Conservation (phyloP, 2,797 vertebrate genomes). For the Tragelaphus oryx region DNA sequence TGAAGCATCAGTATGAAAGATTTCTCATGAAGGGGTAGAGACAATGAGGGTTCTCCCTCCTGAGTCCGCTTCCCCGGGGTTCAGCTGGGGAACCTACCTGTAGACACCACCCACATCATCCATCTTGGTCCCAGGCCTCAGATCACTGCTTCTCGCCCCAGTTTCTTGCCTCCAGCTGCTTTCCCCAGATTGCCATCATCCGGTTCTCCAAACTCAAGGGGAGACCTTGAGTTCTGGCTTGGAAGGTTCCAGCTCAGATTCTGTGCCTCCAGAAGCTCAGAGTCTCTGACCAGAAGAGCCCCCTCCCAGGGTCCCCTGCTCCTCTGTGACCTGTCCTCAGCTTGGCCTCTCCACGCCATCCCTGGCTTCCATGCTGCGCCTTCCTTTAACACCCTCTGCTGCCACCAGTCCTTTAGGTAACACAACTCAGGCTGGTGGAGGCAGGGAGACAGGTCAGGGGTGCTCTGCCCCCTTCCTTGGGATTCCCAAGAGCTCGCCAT, state of each 20-base stretch:
- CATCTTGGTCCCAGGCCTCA: neutral
- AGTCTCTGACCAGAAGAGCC: neutral
- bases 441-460: neutral
- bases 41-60: neutral
- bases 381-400: neutral
- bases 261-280: neutral
- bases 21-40: neutral
- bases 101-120: neutral
- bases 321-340: neutral
- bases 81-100: neutral
- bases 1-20: neutral
- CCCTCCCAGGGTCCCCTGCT: neutral
- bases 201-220: neutral
- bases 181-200: neutral
- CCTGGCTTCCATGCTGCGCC: neutral
- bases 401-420: neutral
- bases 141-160: neutral
- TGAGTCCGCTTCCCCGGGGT: neutral
- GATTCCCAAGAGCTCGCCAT: neutral
- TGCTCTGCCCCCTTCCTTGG: too few relatives aligned
- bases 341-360: too few relatives aligned
- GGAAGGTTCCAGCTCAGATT: neutral
- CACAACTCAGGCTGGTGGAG: neutral
- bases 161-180: neutral
- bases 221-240: neutral